These are phyloP conservation scores for Hybos culiciformis DNA, from an alignment of 2,888 invertebrate genomes.

Conservation along the genomic window DNA sequence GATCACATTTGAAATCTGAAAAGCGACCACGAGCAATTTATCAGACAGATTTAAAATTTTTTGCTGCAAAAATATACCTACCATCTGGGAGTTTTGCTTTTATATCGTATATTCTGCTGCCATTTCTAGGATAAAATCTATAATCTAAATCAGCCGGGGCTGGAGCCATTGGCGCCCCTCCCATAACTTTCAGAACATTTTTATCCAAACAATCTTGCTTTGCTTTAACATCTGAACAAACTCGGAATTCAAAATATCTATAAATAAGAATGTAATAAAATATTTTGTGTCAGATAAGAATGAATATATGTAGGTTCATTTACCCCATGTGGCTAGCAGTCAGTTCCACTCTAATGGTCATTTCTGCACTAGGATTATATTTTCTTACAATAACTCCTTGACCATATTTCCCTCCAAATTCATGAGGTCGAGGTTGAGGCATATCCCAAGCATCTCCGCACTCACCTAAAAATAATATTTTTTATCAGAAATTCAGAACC, in stretches of 20 bases:
- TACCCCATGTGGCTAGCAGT: slow-evolving; percentile 74
- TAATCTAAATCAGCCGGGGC: slow-evolving; percentile 39
- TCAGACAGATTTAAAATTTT: not conserved
- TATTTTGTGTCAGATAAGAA: not conserved
- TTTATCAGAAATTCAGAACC: too few species aligned
- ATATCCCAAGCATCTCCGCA: slow-evolving; percentile 77
- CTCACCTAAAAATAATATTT: too few species aligned
- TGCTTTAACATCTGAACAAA: slow-evolving; percentile 59
- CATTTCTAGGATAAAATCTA: slow-evolving; percentile 61
- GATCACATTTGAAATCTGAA: slow-evolving; percentile 56
- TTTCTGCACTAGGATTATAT: slow-evolving; percentile 51
- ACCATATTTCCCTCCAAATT: slow-evolving; percentile 71
- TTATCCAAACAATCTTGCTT: slow-evolving; percentile 68
- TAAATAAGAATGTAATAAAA: slow-evolving; percentile 3
- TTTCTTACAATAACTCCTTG: slow-evolving; percentile 68
- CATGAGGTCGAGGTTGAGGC: slow-evolving; percentile 57
- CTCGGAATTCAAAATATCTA: slow-evolving; percentile 64
- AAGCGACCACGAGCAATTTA: slow-evolving; percentile 15
- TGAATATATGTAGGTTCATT: slow-evolving; percentile 1
- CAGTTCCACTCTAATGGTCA: slow-evolving; percentile 66
- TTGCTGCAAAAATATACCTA: not conserved
- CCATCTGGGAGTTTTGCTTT: slow-evolving; percentile 44
- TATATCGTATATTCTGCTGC: slow-evolving; percentile 67
- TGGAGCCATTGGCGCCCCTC: slow-evolving; percentile 31
- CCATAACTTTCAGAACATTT: slow-evolving; percentile 45